Base-by-base conservation (phyloP, 2,888 invertebrate genomes). In the Lochmaea crataegi region DNA sequence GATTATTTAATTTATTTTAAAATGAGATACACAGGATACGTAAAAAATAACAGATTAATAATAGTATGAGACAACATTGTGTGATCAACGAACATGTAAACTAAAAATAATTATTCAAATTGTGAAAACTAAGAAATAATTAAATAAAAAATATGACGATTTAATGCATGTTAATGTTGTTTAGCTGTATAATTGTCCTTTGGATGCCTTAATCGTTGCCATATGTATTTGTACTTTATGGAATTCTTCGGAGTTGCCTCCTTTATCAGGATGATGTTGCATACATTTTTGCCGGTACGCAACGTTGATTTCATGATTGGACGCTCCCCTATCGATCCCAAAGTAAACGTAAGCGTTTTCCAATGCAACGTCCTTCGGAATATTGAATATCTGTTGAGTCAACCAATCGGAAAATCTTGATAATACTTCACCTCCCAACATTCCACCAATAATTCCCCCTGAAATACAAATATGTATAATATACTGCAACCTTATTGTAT, bases 301-400 rank as follows among this genome's bases (percentile, higher is more conserved):
- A 11, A 16, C 16, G 42, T 63, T 63, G 16, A 63, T 63, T 6
- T 38, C 41, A 42, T 16, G 42, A 63, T 63, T 41, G 9, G 61
- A 63, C 12, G 61, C 41, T 9, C 9, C 11, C 11, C 42, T 18
- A 10, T 12, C 12, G 11, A 63, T 3, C 16, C 16, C 18, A 42
- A 63, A 63, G 41, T 41, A 63, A 16, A 11, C 41, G 12, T 63
- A 63, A 18, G 61, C 61, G 16, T 63, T 63, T 63, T 63, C 61
- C 16, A 63, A n/a, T 12, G 61, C 61, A 2, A 7, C 42, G 11
- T 38, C 12, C 42, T 42, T 63, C 7, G 61, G 61, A 16, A 63
- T 18, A 42, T 63, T 41, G 41, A 63, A 63, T 1, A 63, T 10
- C n/a, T 22, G 2, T 11, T 18, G 10, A n/a, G 42, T 63, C 9